phyloP scores from a whole-genome alignment of 2,888 invertebrate genomes.

The Meliscaeva auricollis region DNA sequence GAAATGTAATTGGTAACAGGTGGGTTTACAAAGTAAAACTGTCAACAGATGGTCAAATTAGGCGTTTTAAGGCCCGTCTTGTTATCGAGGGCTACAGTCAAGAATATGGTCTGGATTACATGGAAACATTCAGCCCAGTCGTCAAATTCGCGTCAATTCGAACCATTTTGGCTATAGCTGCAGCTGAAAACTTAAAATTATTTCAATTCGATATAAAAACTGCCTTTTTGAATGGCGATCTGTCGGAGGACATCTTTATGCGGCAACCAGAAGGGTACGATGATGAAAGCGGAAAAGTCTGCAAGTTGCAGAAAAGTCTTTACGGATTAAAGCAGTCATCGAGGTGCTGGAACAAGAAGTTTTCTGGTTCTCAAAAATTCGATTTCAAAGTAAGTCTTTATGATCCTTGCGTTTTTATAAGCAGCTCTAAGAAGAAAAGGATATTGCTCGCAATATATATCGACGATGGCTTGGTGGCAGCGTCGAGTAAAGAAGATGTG shows the following conservation, averaged over 20 bases:
- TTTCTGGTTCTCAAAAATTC: conserved; percentile 13
- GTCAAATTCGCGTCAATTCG: background rate
- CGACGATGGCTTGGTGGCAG: conserved; percentile 41
- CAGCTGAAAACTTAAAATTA: conserved; percentile 69
- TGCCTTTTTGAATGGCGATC: conserved; percentile 28
- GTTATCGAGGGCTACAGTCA: background rate
- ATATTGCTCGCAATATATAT: conserved; percentile 24
- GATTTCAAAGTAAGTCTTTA: conserved; percentile 26
- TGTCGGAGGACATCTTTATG: conserved; percentile 52
- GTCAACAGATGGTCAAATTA: conserved; percentile 23
- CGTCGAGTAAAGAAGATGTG: conserved; percentile 20
- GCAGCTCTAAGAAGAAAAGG: conserved; percentile 5
- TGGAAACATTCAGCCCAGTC: conserved; percentile 16
- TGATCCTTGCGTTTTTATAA: conserved; percentile 37
- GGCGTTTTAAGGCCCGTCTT: background rate
- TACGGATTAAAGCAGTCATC: conserved; percentile 34
- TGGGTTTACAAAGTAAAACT: conserved; percentile 27
- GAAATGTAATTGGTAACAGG: conserved; percentile 36
- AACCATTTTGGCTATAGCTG: conserved; percentile 68
- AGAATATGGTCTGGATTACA: conserved; percentile 23
- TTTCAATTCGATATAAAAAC: conserved; percentile 8
- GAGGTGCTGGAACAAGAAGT: conserved; percentile 36
- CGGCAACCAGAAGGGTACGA: conserved; percentile 24
- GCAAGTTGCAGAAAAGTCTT: conserved; percentile 50
- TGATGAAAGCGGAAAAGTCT: conserved; percentile 43